phyloP scores from a whole-genome alignment of 2,113 vertebrate species.

The Rattus norvegicus region GRCr8 NC_086026.1:98127001-98127500 shows the following conservation, averaged over 20 bases:
- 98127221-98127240: neutral
- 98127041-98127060: neutral
- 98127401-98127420: neutral
- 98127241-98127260: neutral
- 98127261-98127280: neutral
- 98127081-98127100: neutral
- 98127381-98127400: neutral
- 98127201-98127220: neutral
- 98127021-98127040: neutral
- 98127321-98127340: neutral
- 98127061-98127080: neutral
- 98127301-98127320: neutral
- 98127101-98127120: neutral
- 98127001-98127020: too few species aligned
- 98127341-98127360: neutral
- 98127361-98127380: neutral
- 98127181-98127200: neutral
- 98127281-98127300: conserved; percentile 1
- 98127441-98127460: conserved; percentile 71
- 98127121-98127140: neutral
- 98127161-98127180: neutral
- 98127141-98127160: neutral
- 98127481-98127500: conserved; percentile 63
- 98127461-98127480: conserved; percentile 49
- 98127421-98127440: conserved; percentile 57